Base-by-base conservation (phyloP, 2,797 vertebrate genomes). In the Anabacerthia variegaticeps region DNA sequence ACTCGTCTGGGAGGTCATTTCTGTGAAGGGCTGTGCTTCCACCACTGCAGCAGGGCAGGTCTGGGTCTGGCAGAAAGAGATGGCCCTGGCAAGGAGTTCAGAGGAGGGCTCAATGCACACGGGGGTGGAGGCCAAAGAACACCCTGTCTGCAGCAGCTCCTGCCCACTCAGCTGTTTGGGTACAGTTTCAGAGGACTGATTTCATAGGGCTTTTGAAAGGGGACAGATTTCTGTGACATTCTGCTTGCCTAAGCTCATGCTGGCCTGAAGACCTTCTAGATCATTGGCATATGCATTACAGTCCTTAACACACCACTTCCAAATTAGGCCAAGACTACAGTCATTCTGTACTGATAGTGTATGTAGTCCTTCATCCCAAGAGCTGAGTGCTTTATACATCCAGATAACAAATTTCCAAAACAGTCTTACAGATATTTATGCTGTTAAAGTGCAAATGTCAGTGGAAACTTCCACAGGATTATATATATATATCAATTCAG, bases 371-470 rank as follows among this genome's bases (percentile, higher is more conserved):
- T 93, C 87, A 94, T 65, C 81, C 51, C 49, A 66, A 39, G 49
- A 91, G 69, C 87, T 41, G 39, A 80, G 75, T 59, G 76, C 32
- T 86, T 94, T 78, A 75, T 78, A 81, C 19, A 49, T 76, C 23
- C 79, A 92, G 91, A 95, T 93, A 95, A 94, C 69, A 62, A 67
- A 93, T 91, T 91, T 96, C 93, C 85, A 93, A 92, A 91, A 91
- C 89, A 95, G 44, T 85, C 72, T 58, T 89, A 30, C 36, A 92
- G 61, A 85, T 78, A 88, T 91, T 95, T 94, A 75, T 75, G 85
- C 66, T 75, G 51, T 37, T 73, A 44, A 88, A 90, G 74, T 59
- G 55, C 52, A 95, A 95, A 82, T 36, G 37, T 12, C 55, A 81
- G 59, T 52, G 48, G 94, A 96, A 91, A 81, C 39, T 84, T 91